phyloP scores from a whole-genome alignment of 1,140 invertebrate genomes.

The Atopsyche davidsoni region DNA sequence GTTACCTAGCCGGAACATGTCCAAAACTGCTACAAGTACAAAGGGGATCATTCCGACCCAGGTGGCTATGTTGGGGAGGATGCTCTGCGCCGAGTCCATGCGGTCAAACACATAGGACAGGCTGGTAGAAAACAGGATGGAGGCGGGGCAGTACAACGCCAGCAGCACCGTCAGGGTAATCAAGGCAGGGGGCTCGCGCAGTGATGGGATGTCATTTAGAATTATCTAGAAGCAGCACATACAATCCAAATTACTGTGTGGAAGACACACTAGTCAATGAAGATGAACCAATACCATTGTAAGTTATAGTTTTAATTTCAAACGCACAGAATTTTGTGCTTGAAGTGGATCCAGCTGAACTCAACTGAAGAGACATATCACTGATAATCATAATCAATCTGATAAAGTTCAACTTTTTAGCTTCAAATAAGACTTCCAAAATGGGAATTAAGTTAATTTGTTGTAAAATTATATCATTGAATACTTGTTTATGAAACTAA shows the following conservation, averaged over 20 bases:
- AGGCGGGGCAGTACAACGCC: constrained; percentile 66
- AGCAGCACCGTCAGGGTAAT: constrained; percentile 60
- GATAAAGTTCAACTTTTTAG: too few species aligned
- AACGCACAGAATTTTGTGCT: too few species aligned
- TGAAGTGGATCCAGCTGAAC: too few species aligned
- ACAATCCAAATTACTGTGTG: constrained; percentile 6
- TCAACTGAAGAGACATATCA: too few species aligned
- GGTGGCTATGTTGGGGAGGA: constrained; percentile 69
- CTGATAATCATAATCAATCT: too few species aligned
- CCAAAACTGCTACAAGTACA: constrained; percentile 59
- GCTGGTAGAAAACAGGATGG: constrained; percentile 68
- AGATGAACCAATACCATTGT: too few species aligned
- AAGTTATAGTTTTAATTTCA: too few species aligned
- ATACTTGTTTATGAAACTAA: too few species aligned
- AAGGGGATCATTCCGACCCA: constrained; percentile 71
- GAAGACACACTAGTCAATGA: too few species aligned
- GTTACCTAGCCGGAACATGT: constrained; percentile 64
- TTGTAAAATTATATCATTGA: too few species aligned
- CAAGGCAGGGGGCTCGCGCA: constrained; percentile 63
- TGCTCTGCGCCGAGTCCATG: constrained; percentile 72
- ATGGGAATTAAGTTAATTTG: too few species aligned
- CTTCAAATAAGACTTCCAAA: too few species aligned
- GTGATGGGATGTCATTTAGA: constrained; percentile 55
- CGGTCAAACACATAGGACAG: constrained; percentile 76
- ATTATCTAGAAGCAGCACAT: constrained; percentile 35